These are phyloP conservation scores for Malachius bipustulatus DNA, from an alignment of 2,888 invertebrate genomes.

Conservation along the genomic window DNA sequence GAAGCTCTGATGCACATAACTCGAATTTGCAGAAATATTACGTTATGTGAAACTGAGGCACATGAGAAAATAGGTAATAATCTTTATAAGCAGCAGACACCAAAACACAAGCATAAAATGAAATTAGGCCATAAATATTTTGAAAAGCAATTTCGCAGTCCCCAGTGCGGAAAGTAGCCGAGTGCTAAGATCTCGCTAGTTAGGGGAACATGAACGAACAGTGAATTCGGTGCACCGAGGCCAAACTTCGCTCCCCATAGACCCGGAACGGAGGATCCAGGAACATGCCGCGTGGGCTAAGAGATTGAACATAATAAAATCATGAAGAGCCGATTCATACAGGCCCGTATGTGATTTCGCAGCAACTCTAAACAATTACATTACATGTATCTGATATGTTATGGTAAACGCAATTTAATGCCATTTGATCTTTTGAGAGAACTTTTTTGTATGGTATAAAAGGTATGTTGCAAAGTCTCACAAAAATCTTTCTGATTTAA, in stretches of 20 bases:
- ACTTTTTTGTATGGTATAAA: too few species aligned
- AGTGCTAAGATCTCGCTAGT: background rate
- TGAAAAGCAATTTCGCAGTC: conserved; percentile 3
- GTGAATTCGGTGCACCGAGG: background rate
- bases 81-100: background rate
- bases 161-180: conserved; percentile 1
- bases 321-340: conserved; percentile 1
- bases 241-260: background rate
- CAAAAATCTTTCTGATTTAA: too few species aligned
- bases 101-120: background rate
- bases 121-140: conserved; percentile 2
- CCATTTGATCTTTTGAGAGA: too few species aligned
- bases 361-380: too few species aligned
- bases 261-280: background rate
- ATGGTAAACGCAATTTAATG: too few species aligned
- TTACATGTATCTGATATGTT: too few species aligned
- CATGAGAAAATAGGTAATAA: conserved; percentile 1
- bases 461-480: too few species aligned
- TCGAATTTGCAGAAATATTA: too few species aligned
- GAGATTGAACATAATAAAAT: conserved; percentile 2
- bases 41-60: too few species aligned
- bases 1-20: too few species aligned
- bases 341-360: background rate
- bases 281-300: background rate
- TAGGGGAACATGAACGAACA: too few species aligned